phyloP scores from a whole-genome alignment of 2,113 vertebrate genomes.

The Tautogolabrus adspersus region DNA sequence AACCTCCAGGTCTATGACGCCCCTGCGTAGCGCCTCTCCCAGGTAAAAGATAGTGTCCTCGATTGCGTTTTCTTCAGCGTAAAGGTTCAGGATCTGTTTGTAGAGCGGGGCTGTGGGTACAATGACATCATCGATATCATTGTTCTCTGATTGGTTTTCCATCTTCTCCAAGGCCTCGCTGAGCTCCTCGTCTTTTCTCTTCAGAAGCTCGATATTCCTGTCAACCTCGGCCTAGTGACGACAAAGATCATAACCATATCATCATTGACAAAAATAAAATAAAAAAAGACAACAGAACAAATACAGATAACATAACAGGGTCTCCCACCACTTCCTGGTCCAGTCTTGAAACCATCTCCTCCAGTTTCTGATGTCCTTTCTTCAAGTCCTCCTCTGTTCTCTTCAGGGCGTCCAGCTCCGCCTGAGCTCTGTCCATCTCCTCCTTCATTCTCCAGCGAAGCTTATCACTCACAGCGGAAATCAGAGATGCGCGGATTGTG shows the following conservation, averaged over 20 bases:
- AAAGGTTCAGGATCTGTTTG: conserved; percentile 98
- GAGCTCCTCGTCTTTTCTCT: conserved; percentile 97
- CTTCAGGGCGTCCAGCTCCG: conserved; percentile 96
- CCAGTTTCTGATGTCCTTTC: conserved; percentile 97
- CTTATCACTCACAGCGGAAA: conserved; percentile 97
- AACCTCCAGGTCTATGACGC: conserved; percentile 97
- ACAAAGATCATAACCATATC: not conserved
- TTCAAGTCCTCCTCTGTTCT: conserved; percentile 97
- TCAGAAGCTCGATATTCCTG: conserved; percentile 96
- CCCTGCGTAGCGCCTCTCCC: conserved; percentile 94
- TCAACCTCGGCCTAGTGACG: conserved; percentile 92
- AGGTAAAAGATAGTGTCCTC: conserved; percentile 99
- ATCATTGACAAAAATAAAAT: not conserved
- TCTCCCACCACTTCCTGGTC: conserved; percentile 97
- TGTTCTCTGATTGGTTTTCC: conserved; percentile 99
- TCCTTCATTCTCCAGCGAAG: conserved; percentile 99
- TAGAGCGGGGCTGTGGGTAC: conserved; percentile 97
- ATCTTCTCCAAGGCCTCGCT: conserved; percentile 97
- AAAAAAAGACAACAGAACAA: not conserved
- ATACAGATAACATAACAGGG: not conserved
- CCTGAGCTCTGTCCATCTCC: conserved; percentile 98
- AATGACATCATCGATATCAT: conserved; percentile 98
- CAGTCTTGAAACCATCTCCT: conserved; percentile 96
- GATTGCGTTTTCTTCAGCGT: conserved; percentile 98
- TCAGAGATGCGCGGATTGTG: conserved; percentile 96